These are phyloP conservation scores for Cheilosia soror DNA, from an alignment of 2,888 invertebrate genomes.

Conservation along the genomic window DNA sequence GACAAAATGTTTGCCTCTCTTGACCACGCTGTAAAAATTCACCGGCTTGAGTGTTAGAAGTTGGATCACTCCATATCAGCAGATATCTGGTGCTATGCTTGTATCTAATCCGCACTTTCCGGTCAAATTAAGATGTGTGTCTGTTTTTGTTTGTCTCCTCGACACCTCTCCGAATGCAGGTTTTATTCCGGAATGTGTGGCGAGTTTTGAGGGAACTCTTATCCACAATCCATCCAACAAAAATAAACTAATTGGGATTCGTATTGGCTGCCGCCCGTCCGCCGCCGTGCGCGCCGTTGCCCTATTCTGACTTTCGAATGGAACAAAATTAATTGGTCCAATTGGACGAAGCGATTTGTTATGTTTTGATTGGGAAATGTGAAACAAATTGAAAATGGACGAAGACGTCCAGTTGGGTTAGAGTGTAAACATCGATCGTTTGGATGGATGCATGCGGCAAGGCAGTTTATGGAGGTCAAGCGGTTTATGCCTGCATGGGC, in stretches of 20 bases:
- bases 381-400: constrained; percentile 59
- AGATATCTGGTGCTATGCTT: constrained; percentile 1
- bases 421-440: constrained; percentile 10
- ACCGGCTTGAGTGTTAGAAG: background rate
- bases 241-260: constrained; percentile 51
- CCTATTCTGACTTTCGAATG: background rate
- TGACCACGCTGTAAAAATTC: background rate
- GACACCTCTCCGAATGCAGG: background rate
- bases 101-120: constrained; percentile 42
- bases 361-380: constrained; percentile 68
- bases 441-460: background rate
- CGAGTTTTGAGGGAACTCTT: constrained; percentile 14
- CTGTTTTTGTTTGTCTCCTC: background rate
- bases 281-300: background rate
- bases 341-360: constrained; percentile 65
- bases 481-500: background rate
- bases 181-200: constrained; percentile 2
- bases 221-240: background rate
- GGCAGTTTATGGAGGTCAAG: constrained; percentile 26
- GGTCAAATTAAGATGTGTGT: constrained; percentile 55
- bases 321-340: constrained; percentile 64
- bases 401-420: constrained; percentile 1
- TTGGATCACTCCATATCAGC: background rate
- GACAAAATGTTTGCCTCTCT: background rate
- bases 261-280: background rate